Evolutionary conservation across 1,140 invertebrate species (phyloP).

Genomic region (Asobara japonica): DNA sequence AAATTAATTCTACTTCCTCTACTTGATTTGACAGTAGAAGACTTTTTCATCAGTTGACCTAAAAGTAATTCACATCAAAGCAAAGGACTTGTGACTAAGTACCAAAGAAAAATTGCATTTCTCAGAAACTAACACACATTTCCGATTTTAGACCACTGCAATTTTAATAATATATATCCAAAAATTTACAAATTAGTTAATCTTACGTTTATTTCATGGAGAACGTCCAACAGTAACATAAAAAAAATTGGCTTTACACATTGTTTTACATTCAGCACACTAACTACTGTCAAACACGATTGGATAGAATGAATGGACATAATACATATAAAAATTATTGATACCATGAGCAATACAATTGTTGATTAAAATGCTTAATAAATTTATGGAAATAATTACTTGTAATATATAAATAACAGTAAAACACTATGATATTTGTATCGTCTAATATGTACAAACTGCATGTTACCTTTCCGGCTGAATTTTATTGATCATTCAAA

Average conservation of each 20-base stretch:
- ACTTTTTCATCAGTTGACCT: no score
- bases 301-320: neutral
- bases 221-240: neutral
- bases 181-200: no score
- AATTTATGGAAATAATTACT: neutral
- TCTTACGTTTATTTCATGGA: neutral
- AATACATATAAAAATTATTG: neutral
- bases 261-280: neutral
- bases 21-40: no score
- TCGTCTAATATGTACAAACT: neutral
- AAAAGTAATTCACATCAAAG: no score
- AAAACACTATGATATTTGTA: neutral
- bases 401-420: neutral
- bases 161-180: no score
- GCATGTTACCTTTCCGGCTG: neutral
- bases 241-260: no score
- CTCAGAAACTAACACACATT: no score
- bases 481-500: neutral
- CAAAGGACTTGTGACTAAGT: no score
- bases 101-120: no score
- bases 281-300: neutral
- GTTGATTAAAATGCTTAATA: neutral
- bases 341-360: neutral
- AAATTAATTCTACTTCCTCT: no score
- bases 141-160: no score